phyloP scores from a whole-genome alignment of 2,113 vertebrate genomes.

The Rhineura floridana region DNA sequence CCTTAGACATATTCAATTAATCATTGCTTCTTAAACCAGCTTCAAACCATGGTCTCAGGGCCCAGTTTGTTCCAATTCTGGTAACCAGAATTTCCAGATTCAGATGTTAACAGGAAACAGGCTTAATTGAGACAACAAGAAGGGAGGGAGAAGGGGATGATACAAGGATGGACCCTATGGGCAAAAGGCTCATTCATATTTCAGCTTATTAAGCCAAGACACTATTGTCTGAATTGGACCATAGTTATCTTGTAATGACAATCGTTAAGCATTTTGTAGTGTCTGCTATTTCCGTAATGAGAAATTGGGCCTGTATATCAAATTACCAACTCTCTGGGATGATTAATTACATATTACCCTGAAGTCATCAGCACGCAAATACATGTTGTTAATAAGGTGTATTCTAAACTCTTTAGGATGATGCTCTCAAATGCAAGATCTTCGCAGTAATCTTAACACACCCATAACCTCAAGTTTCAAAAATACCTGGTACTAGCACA shows the following conservation, averaged over 20 bases:
- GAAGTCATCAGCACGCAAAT: neutral
- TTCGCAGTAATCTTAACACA: neutral
- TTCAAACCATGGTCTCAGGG: neutral
- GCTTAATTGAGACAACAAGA: too few species aligned
- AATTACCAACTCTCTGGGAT: neutral
- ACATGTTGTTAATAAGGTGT: neutral
- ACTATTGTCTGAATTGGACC: too few species aligned
- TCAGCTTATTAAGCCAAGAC: too few species aligned
- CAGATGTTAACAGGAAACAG: neutral
- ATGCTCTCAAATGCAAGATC: neutral
- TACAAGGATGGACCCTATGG: too few species aligned
- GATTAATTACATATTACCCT: neutral
- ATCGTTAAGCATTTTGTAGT: neutral
- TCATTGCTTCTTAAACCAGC: neutral
- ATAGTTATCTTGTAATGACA: neutral
- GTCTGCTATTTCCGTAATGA: neutral
- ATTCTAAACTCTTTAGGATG: neutral
- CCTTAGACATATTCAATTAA: neutral
- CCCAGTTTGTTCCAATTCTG: neutral
- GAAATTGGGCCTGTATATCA: neutral
- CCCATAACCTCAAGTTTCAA: neutral
- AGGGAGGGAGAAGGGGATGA: too few species aligned
- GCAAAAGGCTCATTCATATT: too few species aligned
- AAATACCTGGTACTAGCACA: constrained; percentile 98
- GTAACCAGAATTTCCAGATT: neutral